Base-by-base conservation (phyloP, 2,888 invertebrate species). In the Meganola albula region DNA sequence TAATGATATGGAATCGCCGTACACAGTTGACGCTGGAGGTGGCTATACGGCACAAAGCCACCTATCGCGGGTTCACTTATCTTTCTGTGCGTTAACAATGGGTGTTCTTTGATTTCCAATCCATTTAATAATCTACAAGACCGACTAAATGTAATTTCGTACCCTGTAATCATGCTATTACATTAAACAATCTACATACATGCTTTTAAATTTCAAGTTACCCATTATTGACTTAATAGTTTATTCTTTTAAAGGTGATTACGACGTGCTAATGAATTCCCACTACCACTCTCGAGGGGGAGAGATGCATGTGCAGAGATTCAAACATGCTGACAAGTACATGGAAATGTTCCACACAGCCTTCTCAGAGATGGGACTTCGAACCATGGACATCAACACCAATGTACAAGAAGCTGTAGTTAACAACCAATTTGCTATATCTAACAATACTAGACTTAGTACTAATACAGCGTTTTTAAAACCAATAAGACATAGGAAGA, bases 221-320 rank as follows among this genome's bases (percentile, higher is more conserved):
- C n/a, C n/a, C n/a, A n/a, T n/a, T n/a, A n/a, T n/a, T n/a, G n/a
- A n/a, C n/a, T 10, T 8, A 11, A 9, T 3, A 32, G 6, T 24
- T 3, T 3, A n/a, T 10, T 8, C 3, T 40, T 29, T 31, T 32
- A 25, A 50, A 86, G 86, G 83, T 63, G 85, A 86, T 51, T 83
- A 84, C 54, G 86, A 86, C 34, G 61, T 83, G 8, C 53, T 82
- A 1, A 75, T 80, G 65, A 84, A 86, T 60, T 75, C 80, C 4
- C 67, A 72, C 41, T 78, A 77, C 58, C 86, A 86, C 54, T 65
- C 84, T 3, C 75, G 83, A 11, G 83, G 82, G 1, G 86, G 86
- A 18, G 83, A 85, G 45, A 63, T 86, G 69, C 82, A 72, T 37
- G 67, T 85, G 10, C 79, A 85, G 49, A 69, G 75, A 37, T 82